Base-by-base conservation (phyloP, 2,888 invertebrate species). In the Fragum sueziense region DNA sequence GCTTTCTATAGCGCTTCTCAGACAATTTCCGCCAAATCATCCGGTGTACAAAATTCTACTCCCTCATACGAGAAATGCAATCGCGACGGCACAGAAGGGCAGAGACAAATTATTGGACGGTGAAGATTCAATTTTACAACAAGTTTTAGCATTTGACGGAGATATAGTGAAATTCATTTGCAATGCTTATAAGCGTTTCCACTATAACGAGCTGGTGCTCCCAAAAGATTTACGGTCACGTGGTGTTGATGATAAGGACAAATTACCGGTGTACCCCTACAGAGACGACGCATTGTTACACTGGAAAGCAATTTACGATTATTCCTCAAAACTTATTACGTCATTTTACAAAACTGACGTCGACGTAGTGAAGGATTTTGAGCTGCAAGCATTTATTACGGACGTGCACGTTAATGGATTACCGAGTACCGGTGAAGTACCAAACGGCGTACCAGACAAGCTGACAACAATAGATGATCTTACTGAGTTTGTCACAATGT, bases 21-120 rank as follows among this genome's bases (percentile, higher is more conserved):
- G 84, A 20, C 79, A 84, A 59, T 70, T 84, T 47, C 84, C 84
- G 41, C 68, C 65, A 47, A 77, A 77, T 68, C 84, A 84, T 51
- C 84, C 84, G 1, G 70, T 84, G 2, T 82, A 73, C 75, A 81
- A 80, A 62, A 37, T 84, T n/a, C 77, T 84, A 7, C 69, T 84
- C 25, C 79, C 70, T 33, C 81, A 84, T 52, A 65, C 74, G 31
- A 71, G 59, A 59, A 82, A 75, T 67, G 54, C 77, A 3, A 75
- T 84, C n/a, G 81, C 84, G 2, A 72, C 71, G 0, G 79, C 74
- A 22, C 81, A 81, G 31, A 81, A 62, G 61, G 84, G 81, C 1
- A 70, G 77, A 2, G 84, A 78, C 34, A 52, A 79, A 14, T 52
- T 84, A 0, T 29, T 84, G 22, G 52, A 73, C 22, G 81, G 84